Percentiles rank a stretch among this genome's conserved stretches.
These are phyloP conservation scores for Stylophora pistillata DNA, from an alignment of 64 coral and sea anemone species.

Conservation along the genomic window DNA sequence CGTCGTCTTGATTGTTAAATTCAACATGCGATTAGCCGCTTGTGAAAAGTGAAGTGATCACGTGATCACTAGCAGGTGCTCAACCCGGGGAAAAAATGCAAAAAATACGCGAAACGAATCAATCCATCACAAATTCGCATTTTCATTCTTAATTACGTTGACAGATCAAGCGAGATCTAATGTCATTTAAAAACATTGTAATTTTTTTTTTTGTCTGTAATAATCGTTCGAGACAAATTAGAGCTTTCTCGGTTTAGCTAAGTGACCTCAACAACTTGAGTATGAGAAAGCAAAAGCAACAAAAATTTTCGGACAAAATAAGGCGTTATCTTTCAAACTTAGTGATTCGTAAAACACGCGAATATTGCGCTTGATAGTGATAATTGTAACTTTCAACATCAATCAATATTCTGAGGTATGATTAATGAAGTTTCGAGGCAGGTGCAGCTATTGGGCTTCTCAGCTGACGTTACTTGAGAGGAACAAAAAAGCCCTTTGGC, in stretches of 20 bases:
- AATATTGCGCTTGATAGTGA: constrained; percentile 9
- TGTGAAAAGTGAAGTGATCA: constrained; percentile 4
- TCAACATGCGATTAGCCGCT: constrained; percentile 9
- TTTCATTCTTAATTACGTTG: constrained; percentile 8
- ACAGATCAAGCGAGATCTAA: not conserved
- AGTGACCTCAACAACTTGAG: not conserved
- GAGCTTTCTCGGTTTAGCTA: not conserved
- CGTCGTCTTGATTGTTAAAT: constrained; percentile 35
- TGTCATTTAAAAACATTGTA: not conserved
- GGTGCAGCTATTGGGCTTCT: constrained; percentile 7
- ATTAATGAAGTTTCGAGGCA: constrained; percentile 33
- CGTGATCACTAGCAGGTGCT: constrained; percentile 19
- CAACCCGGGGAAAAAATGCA: constrained; percentile 13
- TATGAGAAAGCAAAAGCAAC: not conserved
- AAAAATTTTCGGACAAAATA: not conserved
- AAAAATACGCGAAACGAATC: not conserved
- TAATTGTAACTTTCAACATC: constrained; percentile 42
- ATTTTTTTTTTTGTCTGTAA: not conserved
- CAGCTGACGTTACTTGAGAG: not conserved
- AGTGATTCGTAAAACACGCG: not conserved
- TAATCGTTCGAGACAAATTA: not conserved
- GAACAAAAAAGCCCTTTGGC: not conserved
- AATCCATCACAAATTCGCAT: not conserved
- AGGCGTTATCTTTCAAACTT: not conserved
- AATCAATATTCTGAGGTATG: constrained; percentile 40